Percentiles rank a stretch among this genome's conserved stretches.
Evolutionary conservation across 2,113 vertebrate genomes (phyloP).

Genomic region (Lasiurus cinereus): DNA sequence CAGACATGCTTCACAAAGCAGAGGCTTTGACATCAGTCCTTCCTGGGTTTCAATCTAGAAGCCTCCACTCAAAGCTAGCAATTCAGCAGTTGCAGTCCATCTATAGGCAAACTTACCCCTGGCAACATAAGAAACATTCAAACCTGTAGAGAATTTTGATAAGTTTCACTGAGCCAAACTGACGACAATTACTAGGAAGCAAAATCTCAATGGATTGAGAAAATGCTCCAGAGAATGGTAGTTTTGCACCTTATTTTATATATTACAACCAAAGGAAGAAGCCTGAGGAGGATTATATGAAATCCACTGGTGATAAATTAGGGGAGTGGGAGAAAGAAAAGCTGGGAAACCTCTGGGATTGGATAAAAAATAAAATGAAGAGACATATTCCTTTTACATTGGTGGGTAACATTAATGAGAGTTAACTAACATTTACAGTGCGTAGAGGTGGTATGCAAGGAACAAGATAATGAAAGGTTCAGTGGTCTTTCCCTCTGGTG

Average conservation of each 20-base stretch:
- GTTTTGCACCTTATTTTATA: not conserved
- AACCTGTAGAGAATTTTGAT: not conserved
- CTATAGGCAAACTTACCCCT: not conserved
- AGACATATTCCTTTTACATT: not conserved
- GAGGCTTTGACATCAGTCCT: not conserved
- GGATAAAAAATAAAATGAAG: not conserved
- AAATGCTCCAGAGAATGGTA: not conserved
- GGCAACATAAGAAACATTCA: not conserved
- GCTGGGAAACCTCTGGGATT: not conserved
- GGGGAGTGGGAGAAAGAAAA: not conserved
- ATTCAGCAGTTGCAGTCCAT: not conserved
- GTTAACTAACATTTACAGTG: not conserved
- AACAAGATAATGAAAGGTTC: not conserved
- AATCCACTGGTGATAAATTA: not conserved
- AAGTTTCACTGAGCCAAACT: not conserved
- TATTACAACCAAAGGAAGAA: not conserved
- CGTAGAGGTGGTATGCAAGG: no score
- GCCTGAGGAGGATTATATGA: not conserved
- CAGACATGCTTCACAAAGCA: not conserved
- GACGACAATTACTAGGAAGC: not conserved
- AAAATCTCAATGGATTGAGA: not conserved
- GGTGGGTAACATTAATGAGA: not conserved
- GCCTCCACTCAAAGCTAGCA: not conserved
- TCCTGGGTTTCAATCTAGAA: not conserved
- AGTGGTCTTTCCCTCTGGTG: not conserved